These are phyloP conservation scores for Pollachius pollachius DNA, from an alignment of 2,113 vertebrate genomes.

Conservation along the genomic window DNA sequence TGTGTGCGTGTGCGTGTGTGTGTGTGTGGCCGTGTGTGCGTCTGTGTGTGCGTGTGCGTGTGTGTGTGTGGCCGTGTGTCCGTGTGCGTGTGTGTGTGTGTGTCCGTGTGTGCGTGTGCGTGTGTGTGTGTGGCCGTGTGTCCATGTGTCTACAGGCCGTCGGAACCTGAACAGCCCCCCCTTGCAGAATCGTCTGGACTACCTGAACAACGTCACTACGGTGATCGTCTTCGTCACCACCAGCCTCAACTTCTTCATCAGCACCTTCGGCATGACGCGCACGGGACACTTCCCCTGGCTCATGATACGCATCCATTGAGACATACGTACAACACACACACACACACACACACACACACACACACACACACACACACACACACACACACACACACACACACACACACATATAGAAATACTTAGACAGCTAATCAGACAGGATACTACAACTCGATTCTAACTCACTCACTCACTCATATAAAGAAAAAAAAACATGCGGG, in stretches of 20 bases:
- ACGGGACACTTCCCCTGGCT: constrained; percentile 68
- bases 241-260: constrained; percentile 66
- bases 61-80: not conserved
- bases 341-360: not conserved
- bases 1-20: not conserved
- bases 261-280: constrained; percentile 65
- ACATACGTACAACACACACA: not conserved
- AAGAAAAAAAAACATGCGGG: too few species aligned
- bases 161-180: constrained; percentile 59
- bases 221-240: constrained; percentile 61
- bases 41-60: constrained; percentile 11
- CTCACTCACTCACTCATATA: constrained; percentile 40
- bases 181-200: constrained; percentile 66
- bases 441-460: not conserved
- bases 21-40: not conserved
- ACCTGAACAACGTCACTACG: constrained; percentile 65
- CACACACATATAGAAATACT: not conserved
- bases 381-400: not conserved
- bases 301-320: constrained; percentile 65
- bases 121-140: not conserved
- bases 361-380: too few species aligned
- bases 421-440: not conserved
- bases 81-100: not conserved
- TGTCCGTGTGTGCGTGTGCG: constrained; percentile 6
- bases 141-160: constrained; percentile 43